Evolutionary conservation across 2,113 vertebrate species (phyloP).

Genomic region (Albula glossodonta): DNA sequence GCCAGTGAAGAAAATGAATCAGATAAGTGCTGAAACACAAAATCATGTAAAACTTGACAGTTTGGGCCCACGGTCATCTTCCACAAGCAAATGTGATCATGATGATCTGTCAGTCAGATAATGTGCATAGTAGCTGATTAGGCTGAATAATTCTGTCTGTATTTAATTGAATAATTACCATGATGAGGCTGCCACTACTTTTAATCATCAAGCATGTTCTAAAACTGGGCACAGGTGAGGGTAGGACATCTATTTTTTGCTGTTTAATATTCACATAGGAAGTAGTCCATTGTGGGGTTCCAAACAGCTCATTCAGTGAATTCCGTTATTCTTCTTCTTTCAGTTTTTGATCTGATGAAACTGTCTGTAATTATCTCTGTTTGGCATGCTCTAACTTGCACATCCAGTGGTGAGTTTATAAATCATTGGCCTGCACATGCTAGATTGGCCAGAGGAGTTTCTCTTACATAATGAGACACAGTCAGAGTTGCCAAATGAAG

Average conservation of each 20-base stretch:
- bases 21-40: too few species aligned
- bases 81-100: not conserved
- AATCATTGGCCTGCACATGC: too few species aligned
- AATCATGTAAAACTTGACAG: not conserved
- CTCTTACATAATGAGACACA: too few species aligned
- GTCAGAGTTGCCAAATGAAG: too few species aligned
- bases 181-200: not conserved
- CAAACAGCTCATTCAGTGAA: not conserved
- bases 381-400: too few species aligned
- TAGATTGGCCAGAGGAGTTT: too few species aligned
- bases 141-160: not conserved
- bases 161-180: not conserved
- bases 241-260: not conserved
- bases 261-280: not conserved
- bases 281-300: not conserved
- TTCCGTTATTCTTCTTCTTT: too few species aligned
- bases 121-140: not conserved
- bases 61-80: not conserved
- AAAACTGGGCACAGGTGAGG: not conserved
- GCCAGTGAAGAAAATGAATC: not conserved
- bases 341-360: too few species aligned
- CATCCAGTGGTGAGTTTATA: too few species aligned
- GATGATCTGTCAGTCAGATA: not conserved
- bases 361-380: too few species aligned
- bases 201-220: not conserved